Evolutionary conservation across 2,888 invertebrate genomes (phyloP).

Genomic region (Sthenelais limicola): DNA sequence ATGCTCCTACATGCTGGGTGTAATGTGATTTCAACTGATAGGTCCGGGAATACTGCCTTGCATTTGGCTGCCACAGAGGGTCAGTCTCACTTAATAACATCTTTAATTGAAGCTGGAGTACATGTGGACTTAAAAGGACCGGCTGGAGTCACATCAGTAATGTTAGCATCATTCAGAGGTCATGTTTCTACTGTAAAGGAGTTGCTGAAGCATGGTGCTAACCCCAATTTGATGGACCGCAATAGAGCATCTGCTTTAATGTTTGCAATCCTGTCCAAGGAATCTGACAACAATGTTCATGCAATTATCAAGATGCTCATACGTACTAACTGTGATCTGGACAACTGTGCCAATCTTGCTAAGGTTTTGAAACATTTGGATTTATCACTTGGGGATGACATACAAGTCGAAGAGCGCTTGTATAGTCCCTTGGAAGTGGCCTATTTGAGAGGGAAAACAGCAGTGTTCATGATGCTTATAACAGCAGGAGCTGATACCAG

Average conservation of each 20-base stretch:
- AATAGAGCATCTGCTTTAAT: constrained; percentile 48
- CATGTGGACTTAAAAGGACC: constrained; percentile 34
- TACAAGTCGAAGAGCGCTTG: constrained; percentile 40
- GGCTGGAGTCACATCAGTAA: constrained; percentile 51
- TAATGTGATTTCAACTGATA: constrained; percentile 50
- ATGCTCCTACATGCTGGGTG: constrained; percentile 58
- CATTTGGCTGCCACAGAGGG: constrained; percentile 64
- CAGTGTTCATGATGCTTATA: constrained; percentile 47
- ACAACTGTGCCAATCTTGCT: constrained; percentile 48
- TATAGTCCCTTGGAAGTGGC: constrained; percentile 49
- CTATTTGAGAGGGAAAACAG: constrained; percentile 40
- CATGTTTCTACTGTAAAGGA: constrained; percentile 42
- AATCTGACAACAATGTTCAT: constrained; percentile 13
- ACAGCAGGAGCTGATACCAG: constrained; percentile 35
- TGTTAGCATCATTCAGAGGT: constrained; percentile 49
- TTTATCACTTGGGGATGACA: not conserved
- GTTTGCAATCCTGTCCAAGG: constrained; percentile 49
- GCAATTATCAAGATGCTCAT: constrained; percentile 58
- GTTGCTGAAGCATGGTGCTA: constrained; percentile 48
- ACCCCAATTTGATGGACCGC: constrained; percentile 45
- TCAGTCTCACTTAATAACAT: constrained; percentile 54
- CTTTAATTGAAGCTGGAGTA: constrained; percentile 53
- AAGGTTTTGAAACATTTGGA: constrained; percentile 19
- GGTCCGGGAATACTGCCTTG: constrained; percentile 57
- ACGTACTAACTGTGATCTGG: constrained; percentile 58